Evolutionary conservation across 2,888 invertebrate species (phyloP).

Genomic region (Ceratothoa steindachneri): DNA sequence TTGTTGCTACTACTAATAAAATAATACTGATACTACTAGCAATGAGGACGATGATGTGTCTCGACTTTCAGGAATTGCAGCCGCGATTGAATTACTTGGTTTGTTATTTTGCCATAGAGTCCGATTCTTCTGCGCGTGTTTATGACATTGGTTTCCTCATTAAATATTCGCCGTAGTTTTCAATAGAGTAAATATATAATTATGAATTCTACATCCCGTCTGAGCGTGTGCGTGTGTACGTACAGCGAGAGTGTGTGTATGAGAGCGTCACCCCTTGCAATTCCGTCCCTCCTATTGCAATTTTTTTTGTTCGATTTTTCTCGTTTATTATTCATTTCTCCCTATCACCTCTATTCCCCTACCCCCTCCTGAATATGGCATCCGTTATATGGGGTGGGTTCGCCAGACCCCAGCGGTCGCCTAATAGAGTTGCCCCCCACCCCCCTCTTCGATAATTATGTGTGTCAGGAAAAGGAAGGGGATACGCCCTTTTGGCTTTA

Average conservation of each 20-base stretch:
- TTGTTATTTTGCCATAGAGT: too few relatives aligned
- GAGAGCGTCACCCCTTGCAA: too few relatives aligned
- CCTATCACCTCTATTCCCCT: background rate
- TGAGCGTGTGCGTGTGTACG: background rate
- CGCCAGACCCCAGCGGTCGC: constrained; percentile 21
- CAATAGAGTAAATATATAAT: background rate
- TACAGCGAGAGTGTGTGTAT: too few relatives aligned
- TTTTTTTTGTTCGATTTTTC: background rate
- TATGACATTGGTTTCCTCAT: too few relatives aligned
- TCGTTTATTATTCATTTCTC: background rate
- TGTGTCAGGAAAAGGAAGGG: constrained; percentile 36
- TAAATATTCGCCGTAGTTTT: background rate
- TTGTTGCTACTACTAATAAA: too few relatives aligned
- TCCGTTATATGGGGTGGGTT: background rate
- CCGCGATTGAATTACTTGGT: too few relatives aligned
- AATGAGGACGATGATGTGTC: too few relatives aligned
- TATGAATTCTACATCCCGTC: background rate
- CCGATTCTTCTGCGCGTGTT: too few relatives aligned
- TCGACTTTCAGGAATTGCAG: too few relatives aligned
- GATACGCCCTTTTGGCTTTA: constrained; percentile 40
- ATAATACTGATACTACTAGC: too few relatives aligned
- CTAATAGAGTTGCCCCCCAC: constrained; percentile 22
- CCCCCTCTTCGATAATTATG: constrained; percentile 44
- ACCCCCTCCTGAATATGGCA: background rate
- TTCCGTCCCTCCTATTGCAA: background rate